phyloP scores from a whole-genome alignment of 2,888 invertebrate genomes.

The Acrobasis repandana region DNA sequence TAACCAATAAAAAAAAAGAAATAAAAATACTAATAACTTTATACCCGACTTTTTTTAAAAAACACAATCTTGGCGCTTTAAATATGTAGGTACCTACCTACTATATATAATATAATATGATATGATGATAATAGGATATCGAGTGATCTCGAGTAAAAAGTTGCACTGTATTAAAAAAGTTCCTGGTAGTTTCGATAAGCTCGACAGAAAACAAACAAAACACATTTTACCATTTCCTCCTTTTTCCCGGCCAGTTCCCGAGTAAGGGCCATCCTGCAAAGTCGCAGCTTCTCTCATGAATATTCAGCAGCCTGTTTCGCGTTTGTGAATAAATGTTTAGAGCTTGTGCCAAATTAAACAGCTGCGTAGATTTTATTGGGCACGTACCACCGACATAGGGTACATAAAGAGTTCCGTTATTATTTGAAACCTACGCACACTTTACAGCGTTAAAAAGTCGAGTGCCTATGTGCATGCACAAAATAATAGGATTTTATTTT shows the following conservation, averaged over 20 bases:
- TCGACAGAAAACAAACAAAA: background rate
- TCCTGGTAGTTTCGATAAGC: conserved; percentile 24
- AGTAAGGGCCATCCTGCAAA: conserved; percentile 21
- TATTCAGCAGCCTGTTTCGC: conserved; percentile 52
- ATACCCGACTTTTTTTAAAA: no score
- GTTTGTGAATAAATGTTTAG: conserved; percentile 53
- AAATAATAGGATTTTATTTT: no score
- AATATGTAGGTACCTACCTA: no score
- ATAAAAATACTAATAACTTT: no score
- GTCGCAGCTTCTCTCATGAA: conserved; percentile 45
- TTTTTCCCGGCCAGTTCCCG: background rate
- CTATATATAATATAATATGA: no score
- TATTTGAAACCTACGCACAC: background rate
- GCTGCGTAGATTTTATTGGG: conserved; percentile 35
- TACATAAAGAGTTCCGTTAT: background rate
- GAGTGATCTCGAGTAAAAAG: no score
- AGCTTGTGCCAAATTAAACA: conserved; percentile 46
- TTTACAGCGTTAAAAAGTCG: no score
- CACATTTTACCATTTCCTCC: conserved; percentile 10
- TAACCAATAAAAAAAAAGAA: no score
- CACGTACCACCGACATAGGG: conserved; percentile 22
- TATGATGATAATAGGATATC: no score
- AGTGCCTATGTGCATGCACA: no score
- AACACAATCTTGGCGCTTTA: no score
- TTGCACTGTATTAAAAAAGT: no score